phyloP scores from a whole-genome alignment of 2,888 invertebrate species.

The Brenthis hecate region DNA sequence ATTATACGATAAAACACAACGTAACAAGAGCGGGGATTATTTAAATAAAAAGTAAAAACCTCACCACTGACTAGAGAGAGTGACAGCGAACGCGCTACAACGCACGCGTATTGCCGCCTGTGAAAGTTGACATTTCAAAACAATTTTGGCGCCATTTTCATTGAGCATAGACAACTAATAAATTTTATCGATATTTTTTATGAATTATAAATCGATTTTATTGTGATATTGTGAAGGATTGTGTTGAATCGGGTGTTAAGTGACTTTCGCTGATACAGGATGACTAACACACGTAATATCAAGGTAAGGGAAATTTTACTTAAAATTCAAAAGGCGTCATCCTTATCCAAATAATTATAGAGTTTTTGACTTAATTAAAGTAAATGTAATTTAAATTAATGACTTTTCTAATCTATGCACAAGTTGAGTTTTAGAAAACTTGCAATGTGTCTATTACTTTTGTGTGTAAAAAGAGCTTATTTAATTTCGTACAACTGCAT shows the following conservation, averaged over 20 bases:
- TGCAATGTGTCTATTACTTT: too few relatives aligned
- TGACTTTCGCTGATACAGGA: conserved; percentile 68
- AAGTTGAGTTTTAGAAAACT: too few relatives aligned
- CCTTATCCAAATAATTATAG: too few relatives aligned
- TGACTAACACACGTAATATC: conserved; percentile 66
- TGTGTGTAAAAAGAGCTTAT: too few relatives aligned
- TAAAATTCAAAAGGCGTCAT: conserved; percentile 10
- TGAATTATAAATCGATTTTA: conserved; percentile 31
- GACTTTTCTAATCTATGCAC: too few relatives aligned
- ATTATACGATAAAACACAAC: conserved; percentile 66
- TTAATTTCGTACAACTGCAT: too few relatives aligned
- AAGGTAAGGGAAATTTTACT: conserved; percentile 51
- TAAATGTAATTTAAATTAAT: too few relatives aligned
- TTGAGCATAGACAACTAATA: conserved; percentile 14
- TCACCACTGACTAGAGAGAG: conserved; percentile 68
- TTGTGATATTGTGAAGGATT: conserved; percentile 48
- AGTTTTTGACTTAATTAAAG: too few relatives aligned
- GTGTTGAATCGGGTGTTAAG: conserved; percentile 59
- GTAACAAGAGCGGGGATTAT: conserved; percentile 64
- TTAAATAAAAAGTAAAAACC: conserved; percentile 76
- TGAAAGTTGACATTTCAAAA: conserved; percentile 60
- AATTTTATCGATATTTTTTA: conserved; percentile 17
- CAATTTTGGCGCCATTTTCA: conserved; percentile 49
- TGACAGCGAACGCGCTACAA: conserved; percentile 59
- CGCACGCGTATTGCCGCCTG: conserved; percentile 54